A percentile compares a stretch with the other conserved stretches of the same genome.
phyloP scores from a whole-genome alignment of 2,797 vertebrate species.

The Anas acuta region DNA sequence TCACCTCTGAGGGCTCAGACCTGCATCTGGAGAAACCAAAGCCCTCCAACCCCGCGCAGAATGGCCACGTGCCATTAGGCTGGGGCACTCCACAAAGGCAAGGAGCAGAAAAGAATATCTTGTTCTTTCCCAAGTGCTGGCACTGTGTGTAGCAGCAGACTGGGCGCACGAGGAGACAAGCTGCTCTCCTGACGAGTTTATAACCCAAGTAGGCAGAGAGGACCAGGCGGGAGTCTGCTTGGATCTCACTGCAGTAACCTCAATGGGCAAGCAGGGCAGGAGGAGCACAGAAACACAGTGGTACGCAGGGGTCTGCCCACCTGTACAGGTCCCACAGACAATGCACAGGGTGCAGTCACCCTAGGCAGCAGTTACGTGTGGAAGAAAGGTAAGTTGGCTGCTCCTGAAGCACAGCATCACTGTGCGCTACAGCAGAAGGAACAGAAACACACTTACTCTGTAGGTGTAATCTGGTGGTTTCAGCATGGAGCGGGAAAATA shows the following conservation, averaged over 20 bases:
- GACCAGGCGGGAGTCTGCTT: not conserved
- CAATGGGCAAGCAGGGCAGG: not conserved
- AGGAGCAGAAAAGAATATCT: not conserved
- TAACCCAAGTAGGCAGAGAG: not conserved
- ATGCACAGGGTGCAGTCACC: not conserved
- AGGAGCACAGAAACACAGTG: not conserved
- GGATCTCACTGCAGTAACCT: not conserved
- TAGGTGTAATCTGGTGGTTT: rapidly evolving
- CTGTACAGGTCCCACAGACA: not conserved
- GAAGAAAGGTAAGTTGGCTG: not conserved
- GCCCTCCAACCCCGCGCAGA: not conserved
- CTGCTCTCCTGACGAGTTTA: not conserved
- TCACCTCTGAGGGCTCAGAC: not conserved
- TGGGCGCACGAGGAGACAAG: rapidly evolving
- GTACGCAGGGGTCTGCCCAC: rapidly evolving
- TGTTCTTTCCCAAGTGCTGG: not conserved
- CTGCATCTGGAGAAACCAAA: not conserved
- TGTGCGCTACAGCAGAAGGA: not conserved
- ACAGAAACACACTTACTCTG: rapidly evolving
- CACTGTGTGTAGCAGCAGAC: rapidly evolving
- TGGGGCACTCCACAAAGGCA: not conserved
- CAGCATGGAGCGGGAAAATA: not conserved
- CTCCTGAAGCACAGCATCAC: rapidly evolving
- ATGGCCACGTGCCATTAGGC: rapidly evolving
- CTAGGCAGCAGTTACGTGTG: rapidly evolving